phyloP scores from a whole-genome alignment of 2,797 vertebrate genomes.

The Enteromius mattozi region DNA sequence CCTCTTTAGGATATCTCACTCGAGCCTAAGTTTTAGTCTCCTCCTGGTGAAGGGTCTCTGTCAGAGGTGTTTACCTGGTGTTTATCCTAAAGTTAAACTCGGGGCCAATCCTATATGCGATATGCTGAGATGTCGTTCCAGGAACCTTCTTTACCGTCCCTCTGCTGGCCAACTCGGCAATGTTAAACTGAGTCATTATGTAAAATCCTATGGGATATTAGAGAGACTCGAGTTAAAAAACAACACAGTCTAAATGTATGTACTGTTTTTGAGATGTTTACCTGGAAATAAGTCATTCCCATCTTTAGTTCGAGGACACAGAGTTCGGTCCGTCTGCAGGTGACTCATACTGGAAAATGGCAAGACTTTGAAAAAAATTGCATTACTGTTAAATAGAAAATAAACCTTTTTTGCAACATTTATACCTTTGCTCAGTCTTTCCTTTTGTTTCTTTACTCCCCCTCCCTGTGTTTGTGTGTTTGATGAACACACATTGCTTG shows the following conservation, averaged over 20 bases:
- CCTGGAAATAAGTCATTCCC: constrained; percentile 86
- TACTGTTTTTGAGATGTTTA: constrained; percentile 60
- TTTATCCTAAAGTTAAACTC: constrained; percentile 88
- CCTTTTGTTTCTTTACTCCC: neutral
- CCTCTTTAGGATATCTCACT: neutral
- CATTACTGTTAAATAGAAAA: constrained; percentile 27
- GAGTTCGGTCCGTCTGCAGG: constrained; percentile 72
- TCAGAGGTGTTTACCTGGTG: constrained; percentile 76
- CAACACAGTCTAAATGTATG: neutral
- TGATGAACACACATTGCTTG: constrained; percentile 42
- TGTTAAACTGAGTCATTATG: constrained; percentile 90
- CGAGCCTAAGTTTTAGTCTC: neutral
- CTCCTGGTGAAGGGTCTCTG: neutral
- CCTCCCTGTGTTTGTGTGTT: constrained; percentile 37
- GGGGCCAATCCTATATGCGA: constrained; percentile 83
- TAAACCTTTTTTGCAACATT: constrained; percentile 6
- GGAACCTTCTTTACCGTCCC: constrained; percentile 80
- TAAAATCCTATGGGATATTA: constrained; percentile 81
- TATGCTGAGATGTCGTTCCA: constrained; percentile 81
- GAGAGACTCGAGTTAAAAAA: neutral
- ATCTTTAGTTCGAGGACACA: constrained; percentile 81
- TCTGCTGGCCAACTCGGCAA: constrained; percentile 85
- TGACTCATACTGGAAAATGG: constrained; percentile 78
- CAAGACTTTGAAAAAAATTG: constrained; percentile 73
- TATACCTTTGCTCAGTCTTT: neutral